Base-by-base conservation (phyloP, 2,113 vertebrate genomes). In the Forbesichthys papilliferus region DNA sequence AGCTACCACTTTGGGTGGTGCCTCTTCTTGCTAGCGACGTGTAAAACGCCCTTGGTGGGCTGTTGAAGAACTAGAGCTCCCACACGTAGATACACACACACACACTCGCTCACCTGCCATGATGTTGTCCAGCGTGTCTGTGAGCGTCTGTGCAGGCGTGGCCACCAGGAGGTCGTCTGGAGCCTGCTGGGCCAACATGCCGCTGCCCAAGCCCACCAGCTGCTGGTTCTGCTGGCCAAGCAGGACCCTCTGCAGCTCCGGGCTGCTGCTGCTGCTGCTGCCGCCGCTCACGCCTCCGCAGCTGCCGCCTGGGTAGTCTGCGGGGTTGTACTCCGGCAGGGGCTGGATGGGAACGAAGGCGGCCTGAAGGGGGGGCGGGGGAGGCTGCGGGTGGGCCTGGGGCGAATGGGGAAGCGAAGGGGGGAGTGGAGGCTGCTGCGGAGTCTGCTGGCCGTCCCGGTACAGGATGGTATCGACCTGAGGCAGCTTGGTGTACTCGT, bases 61-160 rank as follows among this genome's bases (percentile, higher is more conserved):
- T 27, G 27, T 27, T 58, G 9, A 11, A 47, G 12, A 47, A n/a
- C 3, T 47, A 20, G 33, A 33, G 6, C 9, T 9, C 13, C 11
- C 16, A 6, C 10, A 51, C 11, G 5, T 16, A 53, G 51, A 56
- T 20, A 20, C 1, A 20, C 20, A 20, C 20, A 20, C 20, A 20
- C 20, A 20, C 20, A 20, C 91, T 72, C 87, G 93, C 95, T 87
- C 88, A 95, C 98, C 96, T 92, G 96, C 95, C 95, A 99, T 98
- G 92, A 99, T 97, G 94, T 99, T 96, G 89, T 98, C 97, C 93
- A 99, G 95, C 92, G 98, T 99, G 93, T 99, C 98, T 89, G 96
- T 98, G 92, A 99, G 97, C 71, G 88, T 91, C 80, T 91, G 90
- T 75, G 90, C 88, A 74, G 88, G 90, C 76, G 88, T 89, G 42